phyloP scores from a whole-genome alignment of 2,888 invertebrate genomes.

The Eilema sororculum region DNA sequence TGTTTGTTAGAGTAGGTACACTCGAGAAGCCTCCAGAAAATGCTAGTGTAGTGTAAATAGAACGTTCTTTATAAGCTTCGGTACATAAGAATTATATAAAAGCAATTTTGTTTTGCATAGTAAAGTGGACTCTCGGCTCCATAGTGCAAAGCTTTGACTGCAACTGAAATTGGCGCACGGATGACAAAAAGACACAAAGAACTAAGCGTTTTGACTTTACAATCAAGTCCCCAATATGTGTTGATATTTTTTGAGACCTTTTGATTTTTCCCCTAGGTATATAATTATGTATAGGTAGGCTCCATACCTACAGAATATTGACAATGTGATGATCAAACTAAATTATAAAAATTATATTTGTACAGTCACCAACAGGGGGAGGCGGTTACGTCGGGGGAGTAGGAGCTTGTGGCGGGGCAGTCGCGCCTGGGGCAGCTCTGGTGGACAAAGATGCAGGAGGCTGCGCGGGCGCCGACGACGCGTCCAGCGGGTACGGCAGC shows the following conservation, averaged over 20 bases:
- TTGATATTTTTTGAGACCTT: too few relatives aligned
- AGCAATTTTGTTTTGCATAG: background rate
- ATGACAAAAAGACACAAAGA: too few relatives aligned
- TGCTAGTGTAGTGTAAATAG: background rate
- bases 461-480: slow-evolving; percentile 88
- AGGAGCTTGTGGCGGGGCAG: slow-evolving; percentile 67
- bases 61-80: background rate
- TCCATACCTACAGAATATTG: background rate
- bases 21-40: background rate
- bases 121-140: too few relatives aligned
- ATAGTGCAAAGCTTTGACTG: too few relatives aligned
- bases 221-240: too few relatives aligned
- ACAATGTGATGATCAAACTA: background rate
- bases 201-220: too few relatives aligned
- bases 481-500: slow-evolving; percentile 93
- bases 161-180: too few relatives aligned
- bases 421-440: slow-evolving; percentile 62
- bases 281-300: background rate
- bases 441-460: slow-evolving; percentile 78
- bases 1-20: background rate
- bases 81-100: background rate
- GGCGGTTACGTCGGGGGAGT: slow-evolving; percentile 74
- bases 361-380: slow-evolving; percentile 77
- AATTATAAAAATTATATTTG: background rate
- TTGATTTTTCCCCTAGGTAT: background rate